Percentiles rank a stretch among this genome's conserved stretches.
phyloP scores from a whole-genome alignment of 2,797 vertebrate species.

The Selene dorsalis region DNA sequence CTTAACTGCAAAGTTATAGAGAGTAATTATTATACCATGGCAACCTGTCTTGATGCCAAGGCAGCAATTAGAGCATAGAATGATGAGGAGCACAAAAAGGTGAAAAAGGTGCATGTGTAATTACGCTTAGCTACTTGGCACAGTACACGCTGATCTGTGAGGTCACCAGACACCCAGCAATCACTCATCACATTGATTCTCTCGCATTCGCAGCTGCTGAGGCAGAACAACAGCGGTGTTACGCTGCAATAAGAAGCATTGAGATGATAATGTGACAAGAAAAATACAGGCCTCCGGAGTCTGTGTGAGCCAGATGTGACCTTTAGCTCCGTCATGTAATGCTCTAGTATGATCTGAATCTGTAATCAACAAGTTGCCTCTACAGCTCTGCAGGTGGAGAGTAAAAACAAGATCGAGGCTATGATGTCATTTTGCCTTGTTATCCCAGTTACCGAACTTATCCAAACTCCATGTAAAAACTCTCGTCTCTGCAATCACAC shows the following conservation, averaged over 20 bases:
- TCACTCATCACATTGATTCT: slow-evolving; percentile 19
- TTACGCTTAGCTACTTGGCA: slow-evolving; percentile 40
- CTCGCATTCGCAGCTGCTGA: slow-evolving; percentile 28
- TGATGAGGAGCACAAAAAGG: slow-evolving; percentile 36
- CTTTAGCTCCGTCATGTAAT: slow-evolving; percentile 41
- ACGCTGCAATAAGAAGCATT: slow-evolving; percentile 14
- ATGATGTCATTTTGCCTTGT: neutral
- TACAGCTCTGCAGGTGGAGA: neutral
- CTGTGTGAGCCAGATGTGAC: slow-evolving; percentile 56
- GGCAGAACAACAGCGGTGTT: slow-evolving; percentile 34
- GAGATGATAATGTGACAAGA: slow-evolving; percentile 57
- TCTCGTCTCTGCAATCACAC: neutral
- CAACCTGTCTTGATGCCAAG: slow-evolving; percentile 32
- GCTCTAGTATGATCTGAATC: slow-evolving; percentile 44
- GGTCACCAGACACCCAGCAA: slow-evolving; percentile 28
- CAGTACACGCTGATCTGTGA: slow-evolving; percentile 2
- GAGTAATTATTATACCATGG: slow-evolving; percentile 14
- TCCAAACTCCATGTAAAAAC: neutral
- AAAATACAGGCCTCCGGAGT: slow-evolving; percentile 45
- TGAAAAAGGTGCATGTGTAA: slow-evolving; percentile 36
- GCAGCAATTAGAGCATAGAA: slow-evolving; percentile 52
- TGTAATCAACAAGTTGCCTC: slow-evolving; percentile 43
- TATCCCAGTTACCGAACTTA: neutral
- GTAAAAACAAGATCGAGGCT: slow-evolving; percentile 2
- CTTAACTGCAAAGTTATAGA: slow-evolving; percentile 9